phyloP scores from a whole-genome alignment of 2,797 vertebrate species.

The Karalla daura region DNA sequence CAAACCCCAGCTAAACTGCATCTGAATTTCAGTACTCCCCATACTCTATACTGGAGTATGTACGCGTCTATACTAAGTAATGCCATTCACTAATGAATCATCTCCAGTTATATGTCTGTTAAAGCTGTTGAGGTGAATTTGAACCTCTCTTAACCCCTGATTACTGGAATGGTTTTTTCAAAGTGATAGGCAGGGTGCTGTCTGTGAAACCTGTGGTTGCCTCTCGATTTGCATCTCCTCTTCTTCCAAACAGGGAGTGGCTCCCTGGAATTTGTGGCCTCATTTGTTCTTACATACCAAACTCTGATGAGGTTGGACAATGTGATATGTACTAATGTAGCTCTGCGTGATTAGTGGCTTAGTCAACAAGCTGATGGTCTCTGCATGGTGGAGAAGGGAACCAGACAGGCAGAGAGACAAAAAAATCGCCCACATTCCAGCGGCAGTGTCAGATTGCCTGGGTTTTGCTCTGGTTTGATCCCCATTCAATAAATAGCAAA shows the following conservation, averaged over 20 bases:
- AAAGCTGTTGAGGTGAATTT: neutral
- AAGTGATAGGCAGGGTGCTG: neutral
- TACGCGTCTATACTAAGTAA: neutral
- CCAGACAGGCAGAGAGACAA: constrained; percentile 39
- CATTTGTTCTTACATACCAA: constrained; percentile 57
- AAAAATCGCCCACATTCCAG: constrained; percentile 47
- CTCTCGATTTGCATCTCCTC: constrained; percentile 15
- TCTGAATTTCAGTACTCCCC: neutral
- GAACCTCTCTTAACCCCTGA: constrained; percentile 2
- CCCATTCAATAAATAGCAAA: constrained; percentile 73
- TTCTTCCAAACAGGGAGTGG: constrained; percentile 12
- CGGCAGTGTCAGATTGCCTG: constrained; percentile 57
- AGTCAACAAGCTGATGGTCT: constrained; percentile 36
- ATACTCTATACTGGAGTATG: neutral
- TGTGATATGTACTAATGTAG: constrained; percentile 37
- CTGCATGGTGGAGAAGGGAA: constrained; percentile 27
- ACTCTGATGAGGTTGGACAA: constrained; percentile 43
- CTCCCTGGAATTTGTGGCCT: constrained; percentile 32
- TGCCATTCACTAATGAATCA: neutral
- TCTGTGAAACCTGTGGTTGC: neutral
- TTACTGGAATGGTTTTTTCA: neutral
- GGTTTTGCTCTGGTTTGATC: constrained; percentile 61
- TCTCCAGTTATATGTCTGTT: neutral
- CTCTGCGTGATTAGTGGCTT: constrained; percentile 52
- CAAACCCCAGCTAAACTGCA: neutral